phyloP scores from a whole-genome alignment of 2,113 vertebrate species.

The Mesocricetus auratus region DNA sequence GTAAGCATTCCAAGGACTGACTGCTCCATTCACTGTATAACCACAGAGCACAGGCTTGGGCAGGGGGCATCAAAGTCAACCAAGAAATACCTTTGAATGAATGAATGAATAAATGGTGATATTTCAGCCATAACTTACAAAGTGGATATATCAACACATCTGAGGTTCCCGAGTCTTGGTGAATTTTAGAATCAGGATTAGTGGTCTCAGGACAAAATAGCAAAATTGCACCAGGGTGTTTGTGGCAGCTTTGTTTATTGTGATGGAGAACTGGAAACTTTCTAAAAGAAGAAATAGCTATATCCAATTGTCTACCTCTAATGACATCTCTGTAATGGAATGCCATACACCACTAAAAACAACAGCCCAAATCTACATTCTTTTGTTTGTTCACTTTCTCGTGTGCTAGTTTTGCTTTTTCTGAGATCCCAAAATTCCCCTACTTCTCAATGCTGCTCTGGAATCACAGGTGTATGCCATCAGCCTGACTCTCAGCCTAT shows the following conservation, averaged over 20 bases:
- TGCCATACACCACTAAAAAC: constrained; percentile 5
- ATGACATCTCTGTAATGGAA: not conserved
- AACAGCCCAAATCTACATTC: not conserved
- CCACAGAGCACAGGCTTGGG: not conserved
- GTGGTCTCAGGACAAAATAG: not conserved
- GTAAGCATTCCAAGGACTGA: not conserved
- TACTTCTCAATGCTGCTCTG: not conserved
- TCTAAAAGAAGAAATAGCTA: constrained; percentile 25
- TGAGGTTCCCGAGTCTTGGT: not conserved
- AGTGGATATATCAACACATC: rapidly evolving
- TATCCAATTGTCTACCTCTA: not conserved
- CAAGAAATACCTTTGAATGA: not conserved
- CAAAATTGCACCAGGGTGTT: not conserved
- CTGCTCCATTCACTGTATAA: not conserved
- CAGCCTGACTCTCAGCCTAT: not conserved
- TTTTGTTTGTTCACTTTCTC: not conserved
- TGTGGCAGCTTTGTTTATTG: not conserved
- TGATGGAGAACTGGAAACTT: not conserved
- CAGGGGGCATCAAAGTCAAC: not conserved
- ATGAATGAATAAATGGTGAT: not conserved
- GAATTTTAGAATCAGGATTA: not conserved
- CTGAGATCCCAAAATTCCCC: not conserved
- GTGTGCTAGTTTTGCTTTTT: not conserved
- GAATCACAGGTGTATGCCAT: not conserved
- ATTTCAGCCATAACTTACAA: not conserved